Base-by-base conservation (phyloP, 2,888 invertebrate genomes). In the Cheilosia variabilis region DNA sequence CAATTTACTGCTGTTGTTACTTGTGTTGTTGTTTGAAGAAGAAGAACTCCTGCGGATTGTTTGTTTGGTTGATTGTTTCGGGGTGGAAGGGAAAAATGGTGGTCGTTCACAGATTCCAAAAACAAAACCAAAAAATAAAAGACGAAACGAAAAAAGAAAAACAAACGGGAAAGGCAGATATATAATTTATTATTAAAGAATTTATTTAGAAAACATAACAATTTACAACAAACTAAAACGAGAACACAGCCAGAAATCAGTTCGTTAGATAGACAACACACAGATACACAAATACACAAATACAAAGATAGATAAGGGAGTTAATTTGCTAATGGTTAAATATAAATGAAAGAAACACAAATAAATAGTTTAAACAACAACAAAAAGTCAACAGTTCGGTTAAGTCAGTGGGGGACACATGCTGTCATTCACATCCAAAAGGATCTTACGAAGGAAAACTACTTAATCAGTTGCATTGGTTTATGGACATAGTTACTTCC, bases 1-100 rank as follows among this genome's bases (percentile, higher is more conserved):
- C 60, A 84, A 71, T 84, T 80, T 84, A 71, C 66, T 79, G 83
- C 83, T 81, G 66, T 65, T 73, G 60, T 72, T 76, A 55, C 81
- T 71, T 71, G 57, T 81, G 76, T 72, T 81, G 68, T 73, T 86
- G 72, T 86, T 84, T 58, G 80, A 84, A 84, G 53, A 73, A 79
- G 69, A 73, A 79, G 69, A 60, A 53, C 75, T 66, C 53, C 80
- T 80, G 57, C 62, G 17, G 27, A 58, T 63, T 65, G 27, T 19
- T 41, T 50, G 15, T 58, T 47, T 9, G 34, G 37, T 62, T 9
- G 34, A 27, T 62, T 66, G 34, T 65, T 47, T 76, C 41, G 19
- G 52, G 52, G 24, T 37, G 24, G 17, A 50, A 60, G 52, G 43
- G 37, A 37, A 37, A 37, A 37, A 37, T 37, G 37, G 17, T 68